Evolutionary conservation across 2,113 vertebrate species (phyloP).

Genomic region (Istiophorus platypterus): DNA sequence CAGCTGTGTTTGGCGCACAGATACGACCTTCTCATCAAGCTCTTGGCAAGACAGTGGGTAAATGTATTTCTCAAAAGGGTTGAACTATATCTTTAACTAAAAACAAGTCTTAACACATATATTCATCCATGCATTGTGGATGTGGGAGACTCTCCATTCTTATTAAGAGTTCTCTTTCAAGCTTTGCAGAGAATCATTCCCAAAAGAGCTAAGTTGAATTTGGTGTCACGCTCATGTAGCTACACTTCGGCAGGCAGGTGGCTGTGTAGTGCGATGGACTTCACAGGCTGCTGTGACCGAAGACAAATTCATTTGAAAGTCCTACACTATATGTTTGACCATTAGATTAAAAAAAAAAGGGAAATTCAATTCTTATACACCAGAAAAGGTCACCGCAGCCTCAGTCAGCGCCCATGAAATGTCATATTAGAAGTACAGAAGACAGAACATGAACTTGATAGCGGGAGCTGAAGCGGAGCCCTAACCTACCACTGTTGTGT

Average conservation of each 20-base stretch:
- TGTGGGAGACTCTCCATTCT: neutral
- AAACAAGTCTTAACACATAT: neutral
- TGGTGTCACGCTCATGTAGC: neutral
- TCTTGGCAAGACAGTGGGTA: too few relatives aligned
- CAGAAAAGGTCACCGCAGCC: slow-evolving; percentile 38
- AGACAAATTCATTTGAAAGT: neutral
- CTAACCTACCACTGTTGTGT: neutral
- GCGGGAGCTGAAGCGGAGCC: neutral
- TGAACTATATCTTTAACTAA: neutral
- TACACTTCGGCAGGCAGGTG: neutral
- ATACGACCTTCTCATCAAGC: too few relatives aligned
- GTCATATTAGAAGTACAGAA: slow-evolving; percentile 14
- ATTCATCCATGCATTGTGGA: neutral
- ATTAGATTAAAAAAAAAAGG: slow-evolving; percentile 5
- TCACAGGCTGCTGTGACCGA: neutral
- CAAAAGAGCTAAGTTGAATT: neutral
- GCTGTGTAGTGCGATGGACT: neutral
- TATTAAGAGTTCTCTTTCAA: neutral
- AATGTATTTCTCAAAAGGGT: neutral
- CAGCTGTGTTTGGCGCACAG: too few relatives aligned
- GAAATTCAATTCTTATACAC: slow-evolving; percentile 24
- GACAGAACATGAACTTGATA: neutral
- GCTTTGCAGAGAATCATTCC: neutral
- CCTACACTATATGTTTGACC: neutral
- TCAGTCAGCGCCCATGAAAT: slow-evolving; percentile 39